Conservation (phyloP, 1,140 invertebrate species). For the Contarinia nasturtii region DNA sequence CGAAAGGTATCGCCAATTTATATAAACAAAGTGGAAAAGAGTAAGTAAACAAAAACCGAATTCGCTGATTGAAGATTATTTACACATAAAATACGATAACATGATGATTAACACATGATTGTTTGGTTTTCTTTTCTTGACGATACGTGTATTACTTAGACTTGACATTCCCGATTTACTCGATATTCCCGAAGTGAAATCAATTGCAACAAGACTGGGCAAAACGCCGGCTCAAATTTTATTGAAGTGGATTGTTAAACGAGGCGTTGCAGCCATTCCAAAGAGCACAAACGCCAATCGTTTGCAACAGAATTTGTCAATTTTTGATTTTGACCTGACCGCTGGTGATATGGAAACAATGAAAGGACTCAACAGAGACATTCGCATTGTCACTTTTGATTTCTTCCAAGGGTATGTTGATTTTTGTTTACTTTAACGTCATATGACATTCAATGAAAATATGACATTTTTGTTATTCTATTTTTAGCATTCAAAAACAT, state of each 20-base stretch:
- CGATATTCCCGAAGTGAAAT: constrained; percentile 40
- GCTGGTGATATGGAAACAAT: constrained; percentile 31
- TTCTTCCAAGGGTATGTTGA: constrained; percentile 27
- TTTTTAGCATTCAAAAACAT: constrained; percentile 36
- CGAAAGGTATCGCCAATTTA: constrained; percentile 34
- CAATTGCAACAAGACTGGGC: constrained; percentile 44
- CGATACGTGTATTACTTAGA: neutral
- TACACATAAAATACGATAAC: neutral
- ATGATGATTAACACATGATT: neutral
- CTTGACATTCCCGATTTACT: constrained; percentile 41
- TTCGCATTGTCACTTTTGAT: constrained; percentile 41
- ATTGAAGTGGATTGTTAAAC: constrained; percentile 52
- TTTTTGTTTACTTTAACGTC: constrained; percentile 1
- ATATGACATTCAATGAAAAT: constrained; percentile 1
- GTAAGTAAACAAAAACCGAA: constrained; percentile 8
- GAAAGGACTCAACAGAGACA: constrained; percentile 38
- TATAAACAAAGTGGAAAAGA: constrained; percentile 24
- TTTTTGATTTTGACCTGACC: constrained; percentile 40
- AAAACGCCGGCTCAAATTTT: constrained; percentile 63
- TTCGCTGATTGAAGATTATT: neutral
- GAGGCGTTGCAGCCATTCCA: constrained; percentile 57
- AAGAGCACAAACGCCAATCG: constrained; percentile 59
- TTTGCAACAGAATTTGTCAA: constrained; percentile 40
- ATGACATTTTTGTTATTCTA: constrained; percentile 1
- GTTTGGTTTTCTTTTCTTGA: neutral